Conservation (phyloP, 2,113 vertebrate species). For the Halcyon senegalensis region DNA sequence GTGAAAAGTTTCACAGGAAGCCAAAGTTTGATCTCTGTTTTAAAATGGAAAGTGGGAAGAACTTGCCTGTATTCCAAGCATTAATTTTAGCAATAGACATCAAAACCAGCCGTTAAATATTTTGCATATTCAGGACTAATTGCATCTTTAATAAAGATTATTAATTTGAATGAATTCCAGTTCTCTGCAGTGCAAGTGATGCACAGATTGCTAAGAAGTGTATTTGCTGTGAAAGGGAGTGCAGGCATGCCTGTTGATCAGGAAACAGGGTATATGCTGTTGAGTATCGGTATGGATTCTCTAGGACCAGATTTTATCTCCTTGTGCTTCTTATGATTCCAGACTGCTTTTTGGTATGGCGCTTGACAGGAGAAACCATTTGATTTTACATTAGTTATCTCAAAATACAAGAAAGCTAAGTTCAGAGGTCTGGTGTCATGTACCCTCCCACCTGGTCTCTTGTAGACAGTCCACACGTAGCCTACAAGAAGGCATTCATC, state of each 20-base stretch:
- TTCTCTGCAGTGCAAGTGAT: background rate
- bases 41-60: background rate
- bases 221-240: background rate
- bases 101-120: background rate
- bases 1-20: background rate
- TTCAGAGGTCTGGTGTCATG: background rate
- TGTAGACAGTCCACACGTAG: background rate
- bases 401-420: background rate
- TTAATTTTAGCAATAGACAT: background rate
- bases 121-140: background rate
- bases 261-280: fast-evolving
- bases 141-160: background rate
- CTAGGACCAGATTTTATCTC: background rate
- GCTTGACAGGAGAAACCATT: background rate
- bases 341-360: background rate
- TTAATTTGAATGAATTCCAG: constrained; percentile 4
- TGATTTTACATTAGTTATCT: background rate
- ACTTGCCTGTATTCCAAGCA: background rate
- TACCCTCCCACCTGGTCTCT: background rate
- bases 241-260: background rate
- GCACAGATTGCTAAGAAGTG: background rate
- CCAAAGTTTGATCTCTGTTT: background rate
- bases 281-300: background rate
- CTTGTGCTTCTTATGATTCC: background rate
- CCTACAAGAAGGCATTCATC: background rate